These are phyloP conservation scores for Halocaridina rubra DNA, from an alignment of 2,888 invertebrate genomes.

Conservation along the genomic window DNA sequence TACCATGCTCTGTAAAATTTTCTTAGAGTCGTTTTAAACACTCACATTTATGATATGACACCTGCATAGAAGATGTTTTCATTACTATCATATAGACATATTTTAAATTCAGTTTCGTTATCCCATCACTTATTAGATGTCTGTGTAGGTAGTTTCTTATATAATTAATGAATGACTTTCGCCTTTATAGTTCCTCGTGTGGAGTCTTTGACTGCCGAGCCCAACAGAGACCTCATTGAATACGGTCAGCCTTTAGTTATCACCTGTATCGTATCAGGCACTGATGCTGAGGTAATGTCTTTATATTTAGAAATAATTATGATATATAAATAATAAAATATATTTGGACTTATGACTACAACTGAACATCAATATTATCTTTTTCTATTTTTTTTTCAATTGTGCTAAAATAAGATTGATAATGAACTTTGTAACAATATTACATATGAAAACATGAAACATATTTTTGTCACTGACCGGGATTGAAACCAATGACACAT, in stretches of 20 bases:
- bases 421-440: not conserved
- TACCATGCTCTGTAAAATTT: too few relatives aligned
- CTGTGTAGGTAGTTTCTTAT: too few relatives aligned
- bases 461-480: not conserved
- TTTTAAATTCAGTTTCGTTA: too few relatives aligned
- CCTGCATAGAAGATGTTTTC: too few relatives aligned
- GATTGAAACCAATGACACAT: too few relatives aligned
- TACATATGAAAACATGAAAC: not conserved
- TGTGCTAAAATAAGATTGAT: not conserved
- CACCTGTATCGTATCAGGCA: conserved; percentile 50
- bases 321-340: not conserved
- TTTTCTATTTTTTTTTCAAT: not conserved
- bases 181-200: conserved; percentile 43
- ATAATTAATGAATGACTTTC: too few relatives aligned
- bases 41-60: too few relatives aligned
- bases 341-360: not conserved
- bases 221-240: conserved; percentile 39
- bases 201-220: conserved; percentile 43
- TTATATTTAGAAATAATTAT: not conserved
- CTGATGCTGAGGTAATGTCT: conserved; percentile 36
- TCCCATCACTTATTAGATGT: too few relatives aligned
- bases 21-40: too few relatives aligned
- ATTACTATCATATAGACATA: too few relatives aligned
- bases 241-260: conserved; percentile 53
- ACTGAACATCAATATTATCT: not conserved